These are phyloP conservation scores for Lithobates sylvaticus DNA, from an alignment of 2,797 vertebrate genomes.

Conservation along the genomic window DNA sequence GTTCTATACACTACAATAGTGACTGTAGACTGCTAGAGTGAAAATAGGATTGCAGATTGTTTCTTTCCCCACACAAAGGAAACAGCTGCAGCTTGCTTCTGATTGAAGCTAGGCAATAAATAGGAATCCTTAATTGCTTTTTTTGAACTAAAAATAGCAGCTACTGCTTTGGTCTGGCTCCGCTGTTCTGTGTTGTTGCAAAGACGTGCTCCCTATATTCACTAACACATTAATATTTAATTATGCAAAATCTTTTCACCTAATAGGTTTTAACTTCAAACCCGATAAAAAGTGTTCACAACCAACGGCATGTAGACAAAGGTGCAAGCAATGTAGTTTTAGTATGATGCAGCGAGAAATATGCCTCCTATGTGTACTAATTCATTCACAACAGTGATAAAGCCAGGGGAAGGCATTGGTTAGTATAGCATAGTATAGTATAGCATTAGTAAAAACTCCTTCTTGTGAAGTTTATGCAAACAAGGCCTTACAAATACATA, in stretches of 20 bases:
- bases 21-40: constrained; percentile 22
- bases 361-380: no score
- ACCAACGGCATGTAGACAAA: no score
- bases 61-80: constrained; percentile 40
- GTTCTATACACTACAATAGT: not conserved
- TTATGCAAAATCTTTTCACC: not conserved
- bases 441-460: no score
- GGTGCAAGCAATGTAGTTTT: no score
- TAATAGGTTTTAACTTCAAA: not conserved
- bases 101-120: constrained; percentile 46
- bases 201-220: constrained; percentile 4
- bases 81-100: constrained; percentile 50
- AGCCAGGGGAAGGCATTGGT: no score
- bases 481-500: no score
- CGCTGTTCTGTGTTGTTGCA: constrained; percentile 28
- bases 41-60: constrained; percentile 29
- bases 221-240: not conserved
- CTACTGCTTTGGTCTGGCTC: constrained; percentile 24
- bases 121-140: constrained; percentile 57
- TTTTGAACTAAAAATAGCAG: constrained; percentile 52
- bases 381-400: no score
- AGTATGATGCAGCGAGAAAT: no score
- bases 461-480: no score
- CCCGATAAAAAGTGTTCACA: no score
- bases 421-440: no score